phyloP scores from a whole-genome alignment of 35 echinoderm and acorn worm genomes.

The Apostichopus californicus region DNA sequence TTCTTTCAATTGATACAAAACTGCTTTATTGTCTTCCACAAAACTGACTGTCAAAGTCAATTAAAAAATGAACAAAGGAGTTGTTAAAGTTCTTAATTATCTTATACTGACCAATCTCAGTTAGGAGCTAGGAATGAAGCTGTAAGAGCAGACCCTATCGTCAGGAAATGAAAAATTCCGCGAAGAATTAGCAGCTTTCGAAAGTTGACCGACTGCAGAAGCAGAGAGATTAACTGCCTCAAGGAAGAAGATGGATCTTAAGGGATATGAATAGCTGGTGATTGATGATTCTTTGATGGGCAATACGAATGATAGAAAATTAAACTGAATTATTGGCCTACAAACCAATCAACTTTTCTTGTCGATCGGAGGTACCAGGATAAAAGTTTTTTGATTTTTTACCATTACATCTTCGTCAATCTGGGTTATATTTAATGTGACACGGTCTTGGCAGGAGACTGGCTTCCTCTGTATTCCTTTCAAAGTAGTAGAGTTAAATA shows the following conservation, averaged over 20 bases:
- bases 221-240: neutral
- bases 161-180: constrained; percentile 26
- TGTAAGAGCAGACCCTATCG: neutral
- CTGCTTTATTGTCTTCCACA: neutral
- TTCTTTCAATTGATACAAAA: no score
- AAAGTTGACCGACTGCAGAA: neutral
- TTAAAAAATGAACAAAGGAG: neutral
- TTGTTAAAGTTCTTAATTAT: neutral
- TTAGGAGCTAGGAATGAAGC: neutral
- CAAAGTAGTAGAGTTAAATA: no score
- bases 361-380: neutral
- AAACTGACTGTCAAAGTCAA: neutral
- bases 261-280: neutral
- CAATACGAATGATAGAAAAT: neutral
- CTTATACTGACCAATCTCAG: neutral
- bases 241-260: neutral
- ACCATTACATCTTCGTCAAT: neutral
- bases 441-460: neutral
- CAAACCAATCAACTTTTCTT: neutral
- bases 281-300: neutral
- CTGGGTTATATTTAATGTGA: neutral
- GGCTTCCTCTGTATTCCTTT: neutral
- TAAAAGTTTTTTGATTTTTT: neutral
- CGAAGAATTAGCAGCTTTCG: constrained; percentile 10
- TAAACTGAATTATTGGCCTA: neutral